Evolutionary conservation across 2,888 invertebrate species (phyloP), one percentile per base, ranked within the genome.

Genomic region (Petrophora chlorosata): DNA sequence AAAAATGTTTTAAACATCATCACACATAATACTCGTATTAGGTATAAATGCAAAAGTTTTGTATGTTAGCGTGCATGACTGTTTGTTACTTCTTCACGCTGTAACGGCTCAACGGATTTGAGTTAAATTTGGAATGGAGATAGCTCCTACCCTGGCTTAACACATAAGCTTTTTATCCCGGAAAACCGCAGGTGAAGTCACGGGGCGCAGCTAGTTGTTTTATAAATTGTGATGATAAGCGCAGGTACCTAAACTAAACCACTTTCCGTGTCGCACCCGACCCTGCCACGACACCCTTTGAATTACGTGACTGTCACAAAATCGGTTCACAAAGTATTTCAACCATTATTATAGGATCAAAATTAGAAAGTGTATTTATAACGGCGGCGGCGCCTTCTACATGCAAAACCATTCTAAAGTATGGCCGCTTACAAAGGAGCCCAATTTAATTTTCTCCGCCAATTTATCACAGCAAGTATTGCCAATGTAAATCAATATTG

Each of bases 401-500:
- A 39, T 28, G 38, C 33, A 34, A 49, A 43, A 43, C 43, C 39
- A 23, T 35, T 35, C 23, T 25, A 14, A 50, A 40, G 26, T 22
- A 36, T 32, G 4, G 34, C 23, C 25, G 16, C 10, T 28, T 38
- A 43, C 35, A 53, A 47, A 39, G 42, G 33, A 22, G 28, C 29
- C 12, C 22, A 44, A 53, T 47, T 53, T 19, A 47, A 44, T 53
- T 46, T 35, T 53, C 47, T 35, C 35, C 8, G 23, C 14, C 30
- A 47, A 49, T 64, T 58, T 49, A 50, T 54, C 52, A 43, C 39
- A 50, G 50, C 59, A 46, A 50, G 38, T 48, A 42, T 42, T 39
- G 26, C 17, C 42, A 28, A 40, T 50, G 55, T 54, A 57, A 66
- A 62, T 64, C 62, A 65, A 64, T 56, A 59, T 53, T 56, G 55